phyloP scores from a whole-genome alignment of 2,888 invertebrate genomes.

The Omphaloscelis lunosa region DNA sequence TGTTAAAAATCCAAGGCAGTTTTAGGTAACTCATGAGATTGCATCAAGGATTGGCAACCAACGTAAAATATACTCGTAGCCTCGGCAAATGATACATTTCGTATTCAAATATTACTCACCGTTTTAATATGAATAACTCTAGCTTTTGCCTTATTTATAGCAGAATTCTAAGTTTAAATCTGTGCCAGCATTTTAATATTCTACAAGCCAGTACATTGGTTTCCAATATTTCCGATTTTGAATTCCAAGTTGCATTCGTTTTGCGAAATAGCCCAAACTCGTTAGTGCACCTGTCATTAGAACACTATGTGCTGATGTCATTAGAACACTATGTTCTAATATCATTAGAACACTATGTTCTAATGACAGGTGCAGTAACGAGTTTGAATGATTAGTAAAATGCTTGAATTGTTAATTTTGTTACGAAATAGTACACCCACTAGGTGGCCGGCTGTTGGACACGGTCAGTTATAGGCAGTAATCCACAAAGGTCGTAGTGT shows the following conservation, averaged over 20 bases:
- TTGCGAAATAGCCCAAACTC: conserved; percentile 45
- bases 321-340: too few species aligned
- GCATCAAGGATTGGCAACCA: conserved; percentile 47
- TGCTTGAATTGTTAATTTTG: conserved; percentile 78
- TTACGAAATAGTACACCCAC: conserved; percentile 77
- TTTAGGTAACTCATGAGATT: conserved; percentile 53
- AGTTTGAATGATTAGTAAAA: conserved; percentile 80
- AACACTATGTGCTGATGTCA: too few species aligned
- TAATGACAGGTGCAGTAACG: too few species aligned
- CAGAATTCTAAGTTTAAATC: conserved; percentile 15
- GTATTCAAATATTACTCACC: conserved; percentile 54
- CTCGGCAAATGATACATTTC: conserved; percentile 33
- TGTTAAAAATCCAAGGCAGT: conserved; percentile 50
- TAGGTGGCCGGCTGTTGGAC: conserved; percentile 70
- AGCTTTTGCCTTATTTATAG: conserved; percentile 39
- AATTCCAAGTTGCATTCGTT: background rate
- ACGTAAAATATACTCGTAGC: conserved; percentile 40
- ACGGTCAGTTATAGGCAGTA: conserved; percentile 83
- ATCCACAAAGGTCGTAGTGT: conserved; percentile 82
- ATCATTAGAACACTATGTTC: too few species aligned
- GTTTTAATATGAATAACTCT: conserved; percentile 49
- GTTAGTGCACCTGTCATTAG: conserved; percentile 48
- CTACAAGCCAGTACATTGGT: conserved; percentile 6
- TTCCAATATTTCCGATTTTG: conserved; percentile 14
- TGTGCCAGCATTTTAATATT: conserved; percentile 14